A percentile compares a stretch with the other conserved stretches of the same genome.
Conservation (phyloP, 2,888 invertebrate genomes). For the Cheilosia urbana region DNA sequence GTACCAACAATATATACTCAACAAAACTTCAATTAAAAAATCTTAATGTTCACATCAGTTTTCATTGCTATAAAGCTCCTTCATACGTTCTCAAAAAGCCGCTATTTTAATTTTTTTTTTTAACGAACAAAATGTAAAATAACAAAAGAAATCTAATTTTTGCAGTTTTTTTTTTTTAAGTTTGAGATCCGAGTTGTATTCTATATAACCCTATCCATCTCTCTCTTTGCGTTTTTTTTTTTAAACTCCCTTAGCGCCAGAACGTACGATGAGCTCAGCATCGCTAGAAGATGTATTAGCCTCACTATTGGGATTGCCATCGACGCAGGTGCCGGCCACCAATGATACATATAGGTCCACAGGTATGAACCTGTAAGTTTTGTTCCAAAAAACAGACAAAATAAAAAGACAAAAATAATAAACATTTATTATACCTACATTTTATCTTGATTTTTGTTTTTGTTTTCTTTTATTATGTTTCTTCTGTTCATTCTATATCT, state of each 20-base stretch:
- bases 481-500: slow-evolving; percentile 23
- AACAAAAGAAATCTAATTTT: slow-evolving; percentile 45
- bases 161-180: slow-evolving; percentile 53
- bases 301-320: slow-evolving; percentile 94
- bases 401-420: slow-evolving; percentile 58
- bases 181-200: slow-evolving; percentile 61
- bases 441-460: slow-evolving; percentile 28
- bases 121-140: slow-evolving; percentile 14
- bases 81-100: slow-evolving; percentile 62
- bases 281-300: slow-evolving; percentile 97
- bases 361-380: slow-evolving; percentile 91
- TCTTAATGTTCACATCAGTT: slow-evolving; percentile 51
- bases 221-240: slow-evolving; percentile 68
- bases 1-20: slow-evolving; percentile 9
- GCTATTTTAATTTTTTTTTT: slow-evolving; percentile 24
- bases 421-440: slow-evolving; percentile 11
- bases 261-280: slow-evolving; percentile 90
- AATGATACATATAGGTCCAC: slow-evolving; percentile 89
- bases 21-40: slow-evolving; percentile 18
- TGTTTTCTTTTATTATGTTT: slow-evolving; percentile 34
- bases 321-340: slow-evolving; percentile 80
- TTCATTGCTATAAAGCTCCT: slow-evolving; percentile 62
- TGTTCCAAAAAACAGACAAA: slow-evolving; percentile 82
- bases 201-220: slow-evolving; percentile 66
- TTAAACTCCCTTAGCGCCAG: slow-evolving; percentile 82